Evolutionary conservation across 2,113 vertebrate species (phyloP).

Genomic region (Conger conger): DNA sequence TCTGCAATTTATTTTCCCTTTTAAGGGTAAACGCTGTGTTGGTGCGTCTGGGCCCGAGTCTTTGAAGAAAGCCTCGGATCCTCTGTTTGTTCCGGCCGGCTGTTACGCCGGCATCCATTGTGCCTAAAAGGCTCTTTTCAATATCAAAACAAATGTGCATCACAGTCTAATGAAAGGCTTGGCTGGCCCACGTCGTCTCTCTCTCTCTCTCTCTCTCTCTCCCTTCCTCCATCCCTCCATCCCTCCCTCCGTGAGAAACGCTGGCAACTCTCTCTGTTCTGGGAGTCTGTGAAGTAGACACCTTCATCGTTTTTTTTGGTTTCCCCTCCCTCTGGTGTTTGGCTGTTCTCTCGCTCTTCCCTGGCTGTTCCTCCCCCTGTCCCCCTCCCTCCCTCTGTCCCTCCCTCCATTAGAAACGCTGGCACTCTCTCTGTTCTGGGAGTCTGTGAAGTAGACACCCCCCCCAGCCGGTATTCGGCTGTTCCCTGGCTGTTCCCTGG

Average conservation of each 20-base stretch:
- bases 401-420: neutral
- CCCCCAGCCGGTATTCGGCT: neutral
- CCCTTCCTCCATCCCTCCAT: neutral
- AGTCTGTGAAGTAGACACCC: neutral
- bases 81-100: slow-evolving; percentile 9
- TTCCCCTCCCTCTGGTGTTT: neutral
- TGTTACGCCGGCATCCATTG: slow-evolving; percentile 12
- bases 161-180: slow-evolving; percentile 5
- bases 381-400: neutral
- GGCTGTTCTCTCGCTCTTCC: neutral
- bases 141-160: slow-evolving; percentile 23
- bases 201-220: neutral
- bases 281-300: neutral
- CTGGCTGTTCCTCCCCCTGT: neutral
- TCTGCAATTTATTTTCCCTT: slow-evolving; percentile 26
- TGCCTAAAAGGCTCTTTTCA: slow-evolving; percentile 8
- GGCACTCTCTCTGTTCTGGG: neutral
- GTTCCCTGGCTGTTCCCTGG: neutral
- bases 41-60: neutral
- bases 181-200: neutral
- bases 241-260: neutral
- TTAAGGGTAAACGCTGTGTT: slow-evolving; percentile 31
- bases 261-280: neutral
- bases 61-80: neutral
- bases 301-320: no score